Evolutionary conservation across 2,888 invertebrate species (phyloP).

Genomic region (Mythimna impura): DNA sequence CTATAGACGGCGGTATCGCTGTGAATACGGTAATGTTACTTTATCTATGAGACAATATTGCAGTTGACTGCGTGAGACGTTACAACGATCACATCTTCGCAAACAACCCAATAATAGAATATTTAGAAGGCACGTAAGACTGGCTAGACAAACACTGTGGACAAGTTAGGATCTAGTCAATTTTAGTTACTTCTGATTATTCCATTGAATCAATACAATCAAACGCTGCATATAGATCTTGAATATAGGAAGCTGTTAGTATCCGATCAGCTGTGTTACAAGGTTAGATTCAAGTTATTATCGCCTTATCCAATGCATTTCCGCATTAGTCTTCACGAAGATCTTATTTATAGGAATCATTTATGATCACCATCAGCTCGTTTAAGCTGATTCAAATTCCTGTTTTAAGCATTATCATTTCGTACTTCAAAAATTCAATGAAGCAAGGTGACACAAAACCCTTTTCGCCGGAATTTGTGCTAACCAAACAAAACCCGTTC

Average conservation of each 20-base stretch:
- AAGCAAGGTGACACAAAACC: not conserved
- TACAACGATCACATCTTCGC: not conserved
- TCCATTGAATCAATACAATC: not conserved
- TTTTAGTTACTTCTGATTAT: not conserved
- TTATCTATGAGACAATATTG: not conserved
- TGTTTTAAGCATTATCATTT: not conserved
- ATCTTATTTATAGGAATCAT: not conserved
- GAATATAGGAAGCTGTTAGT: slow-evolving; percentile 29
- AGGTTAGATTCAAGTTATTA: slow-evolving; percentile 16
- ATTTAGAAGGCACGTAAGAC: not conserved
- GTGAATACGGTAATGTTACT: not conserved
- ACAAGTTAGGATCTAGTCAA: not conserved
- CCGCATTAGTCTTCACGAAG: slow-evolving; percentile 5
- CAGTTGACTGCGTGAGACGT: not conserved
- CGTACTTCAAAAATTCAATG: not conserved
- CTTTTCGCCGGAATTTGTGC: slow-evolving; percentile 9
- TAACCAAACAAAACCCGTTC: not conserved
- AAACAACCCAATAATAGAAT: not conserved
- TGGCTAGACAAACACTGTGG: not conserved
- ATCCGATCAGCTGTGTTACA: slow-evolving; percentile 9
- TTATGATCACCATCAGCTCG: not conserved
- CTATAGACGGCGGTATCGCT: not conserved
- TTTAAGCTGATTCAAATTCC: too few species aligned
- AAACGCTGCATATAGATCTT: slow-evolving; percentile 13
- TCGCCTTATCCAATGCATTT: slow-evolving; percentile 7